Evolutionary conservation across 2,888 invertebrate species (phyloP), one percentile per base, ranked within the genome.

Genomic region (Monoplex corrugatus): DNA sequence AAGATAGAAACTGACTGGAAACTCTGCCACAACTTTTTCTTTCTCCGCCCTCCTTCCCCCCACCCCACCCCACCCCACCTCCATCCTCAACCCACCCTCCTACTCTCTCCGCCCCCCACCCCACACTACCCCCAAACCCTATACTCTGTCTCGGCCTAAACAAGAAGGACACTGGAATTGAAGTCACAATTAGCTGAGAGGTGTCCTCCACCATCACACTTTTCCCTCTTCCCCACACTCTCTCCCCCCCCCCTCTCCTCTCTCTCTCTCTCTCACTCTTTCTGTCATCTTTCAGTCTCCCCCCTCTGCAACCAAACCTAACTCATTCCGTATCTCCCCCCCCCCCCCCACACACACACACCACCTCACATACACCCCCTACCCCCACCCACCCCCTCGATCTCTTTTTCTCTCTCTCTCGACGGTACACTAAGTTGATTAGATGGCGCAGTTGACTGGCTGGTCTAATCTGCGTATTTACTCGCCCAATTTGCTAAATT

Each of bases 401-500:
- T 23, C 23, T 38, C 35, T 19, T 19, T 19, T 43, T 40, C 68
- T n/a, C n/a, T 2, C 28, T 35, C 35, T 83, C 83, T 68, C 68
- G 44, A 80, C 86, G 84, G 75, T 75, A 43, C 87, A 86, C 88
- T 90, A 90, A 89, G 90, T 89, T 90, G 90, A 90, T 90, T 90
- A 90, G 90, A 68, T 44, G 57, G 80, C 57, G 50, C 63, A 28
- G 75, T 35, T 78, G 88, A 90, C 78, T 82, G 50, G 45, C 38
- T 32, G 23, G 87, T 87, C 89, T 90, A 89, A 90, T 90, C 90
- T 80, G 50, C 82, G 87, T 90, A 89, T 91, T 91, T 89, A 89
- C 91, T 82, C 89, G 87, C 89, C 82, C 89, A 89, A 89, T 91
- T 89, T 91, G 89, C 86, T 83, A 89, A 89, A 91, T 89, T 89